Evolutionary conservation across 2,797 vertebrate species (phyloP), one percentile per base, ranked within the genome.

Genomic region (Enteromius afrohamiltoni): DNA sequence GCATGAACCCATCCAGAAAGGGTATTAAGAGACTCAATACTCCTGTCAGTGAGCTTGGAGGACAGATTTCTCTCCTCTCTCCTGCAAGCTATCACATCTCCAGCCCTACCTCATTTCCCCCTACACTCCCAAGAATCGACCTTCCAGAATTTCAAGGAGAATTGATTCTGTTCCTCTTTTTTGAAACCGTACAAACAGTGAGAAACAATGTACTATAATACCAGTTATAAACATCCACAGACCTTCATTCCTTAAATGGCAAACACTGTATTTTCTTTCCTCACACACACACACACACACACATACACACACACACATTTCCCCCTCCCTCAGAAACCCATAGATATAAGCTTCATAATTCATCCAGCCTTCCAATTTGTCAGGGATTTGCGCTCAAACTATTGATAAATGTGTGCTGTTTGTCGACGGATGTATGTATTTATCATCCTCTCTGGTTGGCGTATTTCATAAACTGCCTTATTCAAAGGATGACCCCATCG

Each of bases 141-240:
- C 93, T 95, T 94, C 90, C 90, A 83, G 86, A 90, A 88, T 91
- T 91, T 93, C 93, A 93, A 92, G 92, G 93, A 93, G 91, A 94
- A 95, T 94, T 91, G 92, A 94, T 94, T 94, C 92, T 89, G 88
- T 88, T 86, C 88, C 87, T 83, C 74, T 91, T 90, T 91, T 91
- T 89, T 87, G 91, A 93, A 94, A 94, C 90, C 82, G 85, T 87
- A 90, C 91, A 89, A 85, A 87, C 86, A 89, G 51, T 62, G 23
- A 34, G 78, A 83, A 92, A 92, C 90, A 58, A 85, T 91, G 91
- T 13, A 58, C 55, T 23, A 10, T 90, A 92, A 91, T 92, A 90
- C 88, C 89, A 84, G 75, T 84, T 81, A 79, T 79, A 88, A 87
- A 91, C 86, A 86, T 86, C 85, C 83, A 91, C 86, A 75, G 79